These are phyloP conservation scores for Megalops atlanticus DNA, from an alignment of 2,113 vertebrate genomes.

Conservation along the genomic window DNA sequence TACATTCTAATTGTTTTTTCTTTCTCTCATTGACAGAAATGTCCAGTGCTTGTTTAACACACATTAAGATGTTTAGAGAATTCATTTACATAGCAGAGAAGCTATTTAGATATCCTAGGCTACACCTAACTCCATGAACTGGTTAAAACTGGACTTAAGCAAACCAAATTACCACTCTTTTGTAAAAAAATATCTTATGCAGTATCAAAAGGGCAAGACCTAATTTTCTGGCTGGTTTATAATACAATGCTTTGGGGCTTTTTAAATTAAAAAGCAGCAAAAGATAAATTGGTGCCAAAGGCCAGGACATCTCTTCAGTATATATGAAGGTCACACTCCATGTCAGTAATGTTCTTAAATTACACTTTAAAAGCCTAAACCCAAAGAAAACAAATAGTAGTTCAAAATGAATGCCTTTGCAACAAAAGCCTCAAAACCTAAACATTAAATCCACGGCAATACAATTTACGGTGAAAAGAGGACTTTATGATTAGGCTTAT, in stretches of 20 bases:
- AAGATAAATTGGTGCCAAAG: conserved; percentile 2
- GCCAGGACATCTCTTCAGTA: neutral
- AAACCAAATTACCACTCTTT: neutral
- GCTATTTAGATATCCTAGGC: neutral
- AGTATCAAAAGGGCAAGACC: neutral
- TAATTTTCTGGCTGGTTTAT: neutral
- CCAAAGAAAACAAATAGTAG: neutral
- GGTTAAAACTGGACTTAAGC: neutral
- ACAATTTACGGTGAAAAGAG: no score
- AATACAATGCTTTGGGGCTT: neutral
- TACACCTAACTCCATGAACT: neutral
- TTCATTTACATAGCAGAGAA: conserved; percentile 4
- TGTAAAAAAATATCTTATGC: neutral
- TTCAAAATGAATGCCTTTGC: neutral
- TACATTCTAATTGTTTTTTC: neutral
- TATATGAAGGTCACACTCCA: neutral
- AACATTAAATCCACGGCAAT: no score
- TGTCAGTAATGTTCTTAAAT: neutral
- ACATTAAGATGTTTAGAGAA: neutral
- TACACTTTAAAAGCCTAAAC: neutral
- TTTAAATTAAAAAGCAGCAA: neutral
- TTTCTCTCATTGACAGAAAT: neutral
- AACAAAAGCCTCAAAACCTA: no score
- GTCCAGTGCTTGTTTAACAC: neutral
- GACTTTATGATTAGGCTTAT: no score